Evolutionary conservation across 1,140 invertebrate genomes (phyloP), one percentile per base, ranked within the genome.

Genomic region (Notospermus geniculatus): DNA sequence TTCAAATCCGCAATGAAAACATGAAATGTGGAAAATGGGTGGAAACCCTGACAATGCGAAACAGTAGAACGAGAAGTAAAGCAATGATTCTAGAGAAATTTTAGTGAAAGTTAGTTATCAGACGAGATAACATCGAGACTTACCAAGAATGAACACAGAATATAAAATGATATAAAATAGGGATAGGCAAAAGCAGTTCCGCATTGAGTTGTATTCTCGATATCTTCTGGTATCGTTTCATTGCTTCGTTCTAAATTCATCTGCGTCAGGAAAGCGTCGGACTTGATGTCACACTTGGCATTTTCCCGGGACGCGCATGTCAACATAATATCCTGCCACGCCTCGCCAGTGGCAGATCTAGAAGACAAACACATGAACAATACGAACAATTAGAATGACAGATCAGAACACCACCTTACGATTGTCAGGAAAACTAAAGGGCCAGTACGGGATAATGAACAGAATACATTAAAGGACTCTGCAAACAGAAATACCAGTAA

Each of bases 241-340:
- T 36, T 36, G 32, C 32, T 15, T 4, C 32, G 32, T 36, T 36
- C 32, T 36, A 36, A 36, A 1, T 62, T 36, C 15, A 43, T 22
- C 17, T 36, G 32, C 5, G 32, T 36, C 5, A 7, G 15, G 32
- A 36, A 36, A 7, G 65, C 59, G 30, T 75, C 71, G 0, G 76
- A 69, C 19, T 53, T 28, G 0, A 69, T 71, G 75, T 97, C 92
- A 80, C 95, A 97, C 58, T 80, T 81, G 0, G 93, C 91, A 57
- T 85, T 83, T 29, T 79, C 79, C 0, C 86, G 84, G 59, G 78
- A 67, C 1, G 91, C 89, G 75, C 94, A 96, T 56, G 90, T 88
- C 85, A 98, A 87, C 96, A 99, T 99, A 32, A 99, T 95, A 25
- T 98, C 93, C 82, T 99, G 97, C 97, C 97, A 99, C 0, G 94